Base-by-base conservation (phyloP, 2,113 vertebrate genomes). In the Notiomystis cincta region DNA sequence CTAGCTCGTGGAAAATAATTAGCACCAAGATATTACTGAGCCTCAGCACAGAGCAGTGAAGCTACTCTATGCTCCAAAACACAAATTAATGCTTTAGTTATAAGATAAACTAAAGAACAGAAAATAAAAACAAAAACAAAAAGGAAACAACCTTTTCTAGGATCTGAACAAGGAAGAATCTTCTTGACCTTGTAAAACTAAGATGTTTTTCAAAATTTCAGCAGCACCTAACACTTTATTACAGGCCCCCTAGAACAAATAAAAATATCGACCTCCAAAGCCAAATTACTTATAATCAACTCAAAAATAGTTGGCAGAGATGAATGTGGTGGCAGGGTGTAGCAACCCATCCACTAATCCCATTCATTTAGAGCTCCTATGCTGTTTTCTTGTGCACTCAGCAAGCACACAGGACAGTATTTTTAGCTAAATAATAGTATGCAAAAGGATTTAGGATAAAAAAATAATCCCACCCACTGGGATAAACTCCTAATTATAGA, bases 371-470 rank as follows among this genome's bases (percentile, higher is more conserved):
- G 58, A 0, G 1, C 35, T 42, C 15, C 14, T 79, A 6, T 10
- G 16, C 50, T 57, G 10, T 33, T 22, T 76, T 78, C 8, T 51
- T 44, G 11, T 51, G 17, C 42, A 87, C 50, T 45, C 50, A 65
- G 23, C 30, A 73, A 60, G 64, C 50, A 95, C 50, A n/a, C 33
- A 81, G 60, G 40, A 30, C 19, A 67, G 31, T 81, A 93, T 86
- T 94, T 96, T 94, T 53, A 88, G 70, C 71, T 73, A 82, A 81
- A 80, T 90, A 90, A 77, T 44, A 78, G 54, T 22, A 80, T 71
- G 48, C 2, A 6, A 77, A 91, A 86, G 12, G 17, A 33, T 86
- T 88, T 73, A 44, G 4, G 14, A n/a, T 15, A 9, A 30, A 90
- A 73, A 79, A 64, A 50, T 72, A 56, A 58, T 47, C 50, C 62